Percentiles rank a stretch among this genome's conserved stretches.
These are phyloP conservation scores for Drosophila fungiperda DNA, from an alignment of 2,888 invertebrate species.

Conservation along the genomic window DNA sequence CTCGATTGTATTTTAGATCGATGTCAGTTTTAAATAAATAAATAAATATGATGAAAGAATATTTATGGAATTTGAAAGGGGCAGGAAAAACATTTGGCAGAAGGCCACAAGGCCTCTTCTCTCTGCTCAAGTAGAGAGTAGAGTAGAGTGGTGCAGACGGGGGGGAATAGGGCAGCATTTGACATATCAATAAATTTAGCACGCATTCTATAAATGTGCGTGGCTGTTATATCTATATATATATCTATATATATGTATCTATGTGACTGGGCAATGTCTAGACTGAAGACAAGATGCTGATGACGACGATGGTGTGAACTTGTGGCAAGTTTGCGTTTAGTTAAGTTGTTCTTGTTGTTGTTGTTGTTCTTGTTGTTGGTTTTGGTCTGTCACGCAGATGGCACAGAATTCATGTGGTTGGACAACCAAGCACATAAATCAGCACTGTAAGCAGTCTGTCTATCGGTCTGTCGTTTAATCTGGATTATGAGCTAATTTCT, in stretches of 20 bases:
- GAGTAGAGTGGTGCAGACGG: background rate
- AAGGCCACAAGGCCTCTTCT: constrained; percentile 25
- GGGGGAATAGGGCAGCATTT: constrained; percentile 12
- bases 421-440: constrained; percentile 44
- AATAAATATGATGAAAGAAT: constrained; percentile 13
- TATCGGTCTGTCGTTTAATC: constrained; percentile 12
- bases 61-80: background rate
- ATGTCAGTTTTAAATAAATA: constrained; percentile 9
- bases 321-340: constrained; percentile 21
- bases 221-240: constrained; percentile 23
- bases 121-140: constrained; percentile 19
- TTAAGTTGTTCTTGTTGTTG: constrained; percentile 1
- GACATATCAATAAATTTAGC: constrained; percentile 74
- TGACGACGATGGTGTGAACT: constrained; percentile 20
- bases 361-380: constrained; percentile 6
- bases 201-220: constrained; percentile 74
- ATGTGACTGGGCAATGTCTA: constrained; percentile 39
- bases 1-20: constrained; percentile 17
- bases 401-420: constrained; percentile 50
- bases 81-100: constrained; percentile 34
- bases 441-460: constrained; percentile 2
- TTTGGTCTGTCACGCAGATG: constrained; percentile 58
- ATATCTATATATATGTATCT: constrained; percentile 1
- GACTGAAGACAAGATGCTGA: constrained; percentile 29
- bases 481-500: constrained; percentile 55